These are phyloP conservation scores for Bungarus multicinctus DNA, from an alignment of 2,113 vertebrate genomes.

Conservation along the genomic window DNA sequence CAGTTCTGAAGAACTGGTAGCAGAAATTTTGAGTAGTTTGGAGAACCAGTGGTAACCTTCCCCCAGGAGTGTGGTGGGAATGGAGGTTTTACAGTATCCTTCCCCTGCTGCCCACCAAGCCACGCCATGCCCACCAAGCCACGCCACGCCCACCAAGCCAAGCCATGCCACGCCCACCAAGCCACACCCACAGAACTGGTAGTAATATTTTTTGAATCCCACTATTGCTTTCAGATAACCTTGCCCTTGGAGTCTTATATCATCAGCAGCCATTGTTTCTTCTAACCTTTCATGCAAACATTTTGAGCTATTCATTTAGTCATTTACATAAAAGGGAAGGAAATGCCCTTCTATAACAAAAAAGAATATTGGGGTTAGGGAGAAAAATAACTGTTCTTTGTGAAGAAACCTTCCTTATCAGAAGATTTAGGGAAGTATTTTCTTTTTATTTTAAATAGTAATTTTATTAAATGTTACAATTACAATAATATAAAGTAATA, in stretches of 20 bases:
- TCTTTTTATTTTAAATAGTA: not conserved
- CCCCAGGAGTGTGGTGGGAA: too few relatives aligned
- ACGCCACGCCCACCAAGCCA: too few relatives aligned
- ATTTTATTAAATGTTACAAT: not conserved
- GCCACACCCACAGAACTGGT: too few relatives aligned
- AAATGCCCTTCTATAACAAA: not conserved
- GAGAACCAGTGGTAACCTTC: too few relatives aligned
- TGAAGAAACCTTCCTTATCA: not conserved
- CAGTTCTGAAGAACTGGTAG: too few relatives aligned
- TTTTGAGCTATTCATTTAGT: not conserved
- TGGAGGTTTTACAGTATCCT: too few relatives aligned
- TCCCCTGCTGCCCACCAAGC: too few relatives aligned
- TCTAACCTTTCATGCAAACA: not conserved
- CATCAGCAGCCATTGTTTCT: not conserved
- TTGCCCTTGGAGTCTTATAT: not conserved
- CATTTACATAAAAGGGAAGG: not conserved
- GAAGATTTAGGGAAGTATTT: not conserved
- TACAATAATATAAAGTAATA: not conserved
- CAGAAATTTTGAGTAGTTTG: too few relatives aligned
- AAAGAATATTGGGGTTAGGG: not conserved
- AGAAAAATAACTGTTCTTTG: not conserved
- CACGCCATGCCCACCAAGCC: too few relatives aligned
- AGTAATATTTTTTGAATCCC: too few relatives aligned
- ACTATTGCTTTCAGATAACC: not conserved
- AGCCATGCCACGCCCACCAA: too few relatives aligned